Evolutionary conservation across 2,888 invertebrate genomes (phyloP).

Genomic region (Globia sparganii): DNA sequence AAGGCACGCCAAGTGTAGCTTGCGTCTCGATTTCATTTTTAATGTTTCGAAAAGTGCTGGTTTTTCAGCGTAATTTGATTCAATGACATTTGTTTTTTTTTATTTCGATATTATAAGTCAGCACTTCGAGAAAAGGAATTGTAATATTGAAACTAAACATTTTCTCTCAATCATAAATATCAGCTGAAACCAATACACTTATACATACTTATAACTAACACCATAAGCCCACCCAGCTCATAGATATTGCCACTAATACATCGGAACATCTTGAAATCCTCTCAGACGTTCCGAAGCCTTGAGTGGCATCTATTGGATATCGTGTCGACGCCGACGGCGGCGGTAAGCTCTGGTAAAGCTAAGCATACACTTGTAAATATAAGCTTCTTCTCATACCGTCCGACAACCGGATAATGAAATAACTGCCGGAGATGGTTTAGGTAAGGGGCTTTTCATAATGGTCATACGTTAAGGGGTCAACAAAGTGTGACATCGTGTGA

Average conservation of each 20-base stretch:
- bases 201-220: not conserved
- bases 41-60: too few relatives aligned
- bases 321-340: constrained; percentile 30
- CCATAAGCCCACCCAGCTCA: not conserved
- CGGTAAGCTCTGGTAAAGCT: constrained; percentile 19
- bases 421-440: not conserved
- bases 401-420: too few relatives aligned
- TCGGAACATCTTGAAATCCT: constrained; percentile 25
- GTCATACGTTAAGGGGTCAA: not conserved
- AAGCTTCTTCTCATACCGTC: not conserved
- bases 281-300: not conserved
- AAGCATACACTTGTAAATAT: constrained; percentile 11
- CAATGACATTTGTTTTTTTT: too few relatives aligned
- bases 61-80: too few relatives aligned
- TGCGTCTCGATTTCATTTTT: too few relatives aligned
- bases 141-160: not conserved
- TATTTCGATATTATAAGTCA: too few relatives aligned
- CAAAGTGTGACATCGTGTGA: not conserved
- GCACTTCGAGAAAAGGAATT: not conserved
- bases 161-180: not conserved
- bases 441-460: not conserved
- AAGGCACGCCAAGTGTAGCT: too few relatives aligned
- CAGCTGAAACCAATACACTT: not conserved
- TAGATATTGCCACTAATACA: constrained; percentile 3
- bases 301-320: constrained; percentile 27